Base-by-base conservation (phyloP, 2,797 vertebrate genomes). In the Scarus forsteni region DNA sequence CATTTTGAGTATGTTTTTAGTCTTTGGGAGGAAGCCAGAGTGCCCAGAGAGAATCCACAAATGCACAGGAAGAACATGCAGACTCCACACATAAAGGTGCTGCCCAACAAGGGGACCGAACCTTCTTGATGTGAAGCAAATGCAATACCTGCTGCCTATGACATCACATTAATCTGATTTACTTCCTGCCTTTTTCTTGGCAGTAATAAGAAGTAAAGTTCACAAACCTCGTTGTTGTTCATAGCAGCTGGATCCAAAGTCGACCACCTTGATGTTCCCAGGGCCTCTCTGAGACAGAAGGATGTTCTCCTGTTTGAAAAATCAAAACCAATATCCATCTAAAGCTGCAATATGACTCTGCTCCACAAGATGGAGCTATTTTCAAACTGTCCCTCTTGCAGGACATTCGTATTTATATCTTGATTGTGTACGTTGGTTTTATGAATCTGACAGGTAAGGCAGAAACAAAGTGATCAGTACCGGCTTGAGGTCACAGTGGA, bases 231-330 rank as follows among this genome's bases (percentile, higher is more conserved):
- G 96, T 90, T 98, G 96, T 75, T 98, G 93, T 82, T 98, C 97
- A 58, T 97, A 98, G 85, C 97, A 99, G 85, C 97, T 98, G 62
- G 97, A 98, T 71, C 97, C 97, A 90, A 99, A 98, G 88, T 99
- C 97, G 62, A 98, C 97, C 73, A 99, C 97, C 89, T 99, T 99
- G 80, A 99, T 96, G 81, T 96, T 96, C 38, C 96, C 93, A 27
- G 96, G 96, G 7, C 96, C 97, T 80, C 93, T 94, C 75, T 96
- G 95, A 65, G 95, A 95, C 42, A 99, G 88, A 53, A 99, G 93
- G 85, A 98, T 98, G 85, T 99, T 99, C 85, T 98, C 97, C 97
- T 98, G 82, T 80, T 48, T 34, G 16, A 5, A 7, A 51, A 35
- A 64, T 50, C 1, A 6, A 56, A 60, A 62, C 38, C 40, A 10